These are phyloP conservation scores for Ormyrus thymus DNA, from an alignment of 2,888 invertebrate species.

Conservation along the genomic window DNA sequence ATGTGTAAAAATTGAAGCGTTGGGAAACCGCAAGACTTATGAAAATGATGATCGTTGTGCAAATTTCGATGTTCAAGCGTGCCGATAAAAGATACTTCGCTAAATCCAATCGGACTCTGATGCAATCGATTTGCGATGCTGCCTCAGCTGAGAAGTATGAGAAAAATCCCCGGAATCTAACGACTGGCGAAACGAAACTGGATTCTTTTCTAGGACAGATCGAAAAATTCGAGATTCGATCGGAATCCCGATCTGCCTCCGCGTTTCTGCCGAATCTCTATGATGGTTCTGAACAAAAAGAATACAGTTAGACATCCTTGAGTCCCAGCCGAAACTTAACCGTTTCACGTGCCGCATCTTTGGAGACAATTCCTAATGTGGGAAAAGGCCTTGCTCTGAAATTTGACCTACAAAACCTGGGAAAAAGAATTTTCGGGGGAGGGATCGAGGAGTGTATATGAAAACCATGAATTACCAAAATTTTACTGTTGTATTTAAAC, in stretches of 20 bases:
- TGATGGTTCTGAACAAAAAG: slow-evolving; percentile 6
- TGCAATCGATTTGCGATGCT: too few relatives aligned
- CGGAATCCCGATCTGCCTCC: background rate
- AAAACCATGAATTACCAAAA: background rate
- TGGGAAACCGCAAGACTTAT: too few relatives aligned
- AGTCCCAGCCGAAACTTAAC: slow-evolving; percentile 7
- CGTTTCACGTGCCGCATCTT: slow-evolving; percentile 2
- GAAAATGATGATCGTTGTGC: too few relatives aligned
- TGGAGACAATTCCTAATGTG: slow-evolving; percentile 1
- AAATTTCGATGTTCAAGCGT: too few relatives aligned
- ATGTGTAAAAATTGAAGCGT: too few relatives aligned
- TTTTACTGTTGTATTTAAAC: slow-evolving; percentile 8
- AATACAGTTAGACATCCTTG: slow-evolving; percentile 16
- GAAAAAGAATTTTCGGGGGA: background rate
- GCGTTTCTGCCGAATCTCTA: slow-evolving; percentile 25
- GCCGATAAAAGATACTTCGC: too few relatives aligned
- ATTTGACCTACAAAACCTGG: background rate
- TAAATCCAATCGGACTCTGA: too few relatives aligned
- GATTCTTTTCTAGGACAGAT: slow-evolving; percentile 22
- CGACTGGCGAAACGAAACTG: background rate
- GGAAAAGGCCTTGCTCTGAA: slow-evolving; percentile 1
- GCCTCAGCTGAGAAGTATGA: too few relatives aligned
- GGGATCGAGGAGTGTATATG: background rate
- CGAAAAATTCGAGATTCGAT: slow-evolving; percentile 3
- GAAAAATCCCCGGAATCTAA: too few relatives aligned